A percentile compares a stretch with the other conserved stretches of the same genome.
Conservation (phyloP, 2,113 vertebrate genomes). For the Anolis carolinensis region DNA sequence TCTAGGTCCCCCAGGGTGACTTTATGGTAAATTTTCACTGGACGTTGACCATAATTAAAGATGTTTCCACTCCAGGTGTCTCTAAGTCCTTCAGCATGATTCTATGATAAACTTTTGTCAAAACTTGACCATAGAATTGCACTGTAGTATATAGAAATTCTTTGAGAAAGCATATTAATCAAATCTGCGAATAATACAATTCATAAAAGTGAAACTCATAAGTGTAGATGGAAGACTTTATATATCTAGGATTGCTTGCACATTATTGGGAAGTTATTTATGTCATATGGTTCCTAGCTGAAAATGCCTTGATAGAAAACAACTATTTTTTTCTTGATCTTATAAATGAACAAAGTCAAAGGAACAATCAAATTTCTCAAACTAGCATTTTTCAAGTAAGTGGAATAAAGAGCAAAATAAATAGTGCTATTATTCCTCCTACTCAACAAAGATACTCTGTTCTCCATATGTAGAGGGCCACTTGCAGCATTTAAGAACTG, state of each 20-base stretch:
- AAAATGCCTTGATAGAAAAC: slow-evolving; percentile 5
- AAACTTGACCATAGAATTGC: too few species aligned
- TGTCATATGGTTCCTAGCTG: too few species aligned
- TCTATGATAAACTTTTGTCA: too few species aligned
- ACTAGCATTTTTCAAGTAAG: slow-evolving; percentile 37
- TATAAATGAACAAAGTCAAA: slow-evolving; percentile 36
- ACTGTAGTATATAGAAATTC: too few species aligned
- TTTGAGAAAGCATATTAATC: too few species aligned
- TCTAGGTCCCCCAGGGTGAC: too few species aligned
- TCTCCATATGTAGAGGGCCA: slow-evolving; percentile 33
- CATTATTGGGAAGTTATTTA: background rate
- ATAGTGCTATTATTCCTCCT: slow-evolving; percentile 27
- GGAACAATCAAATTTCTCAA: slow-evolving; percentile 39
- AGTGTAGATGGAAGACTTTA: background rate
- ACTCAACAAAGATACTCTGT: background rate
- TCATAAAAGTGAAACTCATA: too few species aligned
- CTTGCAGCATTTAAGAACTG: slow-evolving; percentile 46
- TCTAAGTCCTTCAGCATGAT: too few species aligned
- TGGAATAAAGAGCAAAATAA: slow-evolving; percentile 37
- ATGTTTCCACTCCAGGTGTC: too few species aligned
- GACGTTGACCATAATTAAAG: too few species aligned
- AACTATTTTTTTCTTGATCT: slow-evolving; percentile 27
- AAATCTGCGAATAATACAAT: too few species aligned
- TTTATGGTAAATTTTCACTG: too few species aligned
- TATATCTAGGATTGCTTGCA: background rate